A percentile compares a stretch with the other conserved stretches of the same genome.
These are phyloP conservation scores for Augochlora pura DNA, from an alignment of 1,140 invertebrate species.

Conservation along the genomic window DNA sequence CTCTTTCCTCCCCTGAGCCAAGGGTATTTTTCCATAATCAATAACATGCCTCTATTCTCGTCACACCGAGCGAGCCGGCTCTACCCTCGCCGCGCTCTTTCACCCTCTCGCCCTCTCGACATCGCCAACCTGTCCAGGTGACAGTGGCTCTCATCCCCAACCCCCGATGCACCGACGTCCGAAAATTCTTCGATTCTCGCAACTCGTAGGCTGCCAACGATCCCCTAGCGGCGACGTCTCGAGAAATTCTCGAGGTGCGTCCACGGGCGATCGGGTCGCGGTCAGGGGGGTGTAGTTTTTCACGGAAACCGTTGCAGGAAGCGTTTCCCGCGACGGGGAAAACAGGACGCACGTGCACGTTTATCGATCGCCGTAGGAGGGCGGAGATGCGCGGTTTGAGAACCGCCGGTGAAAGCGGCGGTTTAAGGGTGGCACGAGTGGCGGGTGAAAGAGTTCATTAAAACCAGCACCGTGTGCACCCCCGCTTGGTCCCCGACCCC, in stretches of 20 bases:
- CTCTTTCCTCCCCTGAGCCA: conserved; percentile 57
- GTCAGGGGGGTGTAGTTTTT: not conserved
- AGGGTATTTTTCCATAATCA: conserved; percentile 78
- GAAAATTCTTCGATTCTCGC: not conserved
- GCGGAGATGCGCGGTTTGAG: conserved; percentile 53
- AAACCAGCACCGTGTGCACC: conserved; percentile 71
- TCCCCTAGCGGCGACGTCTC: too few species aligned
- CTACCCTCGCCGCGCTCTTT: conserved; percentile 57
- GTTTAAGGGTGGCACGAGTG: conserved; percentile 74
- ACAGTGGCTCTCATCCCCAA: conserved; percentile 65
- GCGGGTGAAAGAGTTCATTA: conserved; percentile 74
- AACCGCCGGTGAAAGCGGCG: conserved; percentile 67
- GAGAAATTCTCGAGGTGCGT: too few species aligned
- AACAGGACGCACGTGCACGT: conserved; percentile 32
- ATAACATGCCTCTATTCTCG: conserved; percentile 77
- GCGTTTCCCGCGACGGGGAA: not conserved
- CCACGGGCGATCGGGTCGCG: too few species aligned
- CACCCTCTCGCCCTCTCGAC: conserved; percentile 56
- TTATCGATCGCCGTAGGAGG: conserved; percentile 55
- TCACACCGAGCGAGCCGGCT: conserved; percentile 71
- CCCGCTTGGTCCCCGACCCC: conserved; percentile 41
- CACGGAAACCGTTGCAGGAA: not conserved
- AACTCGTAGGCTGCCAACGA: too few species aligned
- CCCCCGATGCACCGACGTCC: not conserved
- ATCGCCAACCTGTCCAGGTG: conserved; percentile 71